These are phyloP conservation scores for Recurvirostra avosetta DNA, from an alignment of 2,113 vertebrate genomes.

Conservation along the genomic window DNA sequence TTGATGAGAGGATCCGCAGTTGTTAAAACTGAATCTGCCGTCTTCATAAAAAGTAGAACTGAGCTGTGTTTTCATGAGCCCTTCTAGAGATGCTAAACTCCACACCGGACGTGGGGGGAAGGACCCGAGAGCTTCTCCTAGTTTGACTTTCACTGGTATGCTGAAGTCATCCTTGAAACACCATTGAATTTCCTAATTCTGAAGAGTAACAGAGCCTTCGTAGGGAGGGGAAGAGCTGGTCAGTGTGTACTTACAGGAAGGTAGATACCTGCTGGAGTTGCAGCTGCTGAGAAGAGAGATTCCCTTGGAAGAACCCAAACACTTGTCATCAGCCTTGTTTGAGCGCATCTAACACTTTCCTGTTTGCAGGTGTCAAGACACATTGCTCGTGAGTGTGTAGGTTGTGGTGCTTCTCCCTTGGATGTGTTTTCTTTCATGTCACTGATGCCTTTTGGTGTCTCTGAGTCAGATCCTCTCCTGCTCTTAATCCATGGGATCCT, in stretches of 20 bases:
- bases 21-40: neutral
- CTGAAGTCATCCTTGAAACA: neutral
- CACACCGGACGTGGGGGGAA: neutral
- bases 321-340: neutral
- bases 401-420: neutral
- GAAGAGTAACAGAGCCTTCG: neutral
- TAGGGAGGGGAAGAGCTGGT: neutral
- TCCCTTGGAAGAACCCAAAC: neutral
- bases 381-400: neutral
- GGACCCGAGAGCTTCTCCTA: neutral
- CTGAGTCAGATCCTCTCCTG: neutral
- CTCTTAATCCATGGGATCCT: neutral
- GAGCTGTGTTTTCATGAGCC: neutral
- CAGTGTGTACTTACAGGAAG: neutral
- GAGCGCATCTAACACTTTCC: neutral
- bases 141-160: neutral
- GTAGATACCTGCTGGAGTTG: neutral
- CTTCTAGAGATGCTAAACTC: neutral
- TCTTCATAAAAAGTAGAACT: neutral
- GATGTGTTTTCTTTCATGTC: rapidly evolving
- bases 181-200: neutral
- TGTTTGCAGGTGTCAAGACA: neutral
- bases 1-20: neutral
- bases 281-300: neutral
- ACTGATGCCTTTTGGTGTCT: neutral